Evolutionary conservation across 2,888 invertebrate genomes (phyloP).

Genomic region (Ectemnius continuus): DNA sequence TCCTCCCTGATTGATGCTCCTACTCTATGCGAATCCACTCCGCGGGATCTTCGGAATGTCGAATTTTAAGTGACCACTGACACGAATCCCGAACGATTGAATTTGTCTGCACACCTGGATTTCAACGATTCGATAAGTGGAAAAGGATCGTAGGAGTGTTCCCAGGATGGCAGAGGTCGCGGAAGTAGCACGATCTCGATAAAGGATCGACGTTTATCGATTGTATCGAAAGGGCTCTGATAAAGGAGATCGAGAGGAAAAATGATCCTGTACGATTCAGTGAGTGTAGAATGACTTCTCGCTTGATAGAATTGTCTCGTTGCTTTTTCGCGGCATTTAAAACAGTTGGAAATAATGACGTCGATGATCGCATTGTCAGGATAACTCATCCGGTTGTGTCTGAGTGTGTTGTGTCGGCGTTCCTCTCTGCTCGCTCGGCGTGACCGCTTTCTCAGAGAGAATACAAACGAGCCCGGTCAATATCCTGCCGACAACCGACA

Average conservation of each 20-base stretch:
- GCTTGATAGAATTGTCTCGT: not conserved
- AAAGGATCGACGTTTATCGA: not conserved
- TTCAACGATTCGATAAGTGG: not conserved
- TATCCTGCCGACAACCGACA: constrained; percentile 16
- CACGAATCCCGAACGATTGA: too few species aligned
- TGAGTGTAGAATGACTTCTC: not conserved
- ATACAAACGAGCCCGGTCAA: constrained; percentile 4
- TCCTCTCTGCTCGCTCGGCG: constrained; percentile 6
- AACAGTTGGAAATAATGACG: not conserved
- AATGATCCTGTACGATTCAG: not conserved
- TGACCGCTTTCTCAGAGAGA: constrained; percentile 17
- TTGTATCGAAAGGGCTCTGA: not conserved
- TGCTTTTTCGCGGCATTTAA: not conserved
- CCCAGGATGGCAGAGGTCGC: not conserved
- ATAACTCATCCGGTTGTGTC: constrained; percentile 10
- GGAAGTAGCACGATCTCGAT: constrained; percentile 1
- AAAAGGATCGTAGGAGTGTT: not conserved
- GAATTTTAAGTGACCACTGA: too few species aligned
- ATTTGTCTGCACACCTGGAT: not conserved
- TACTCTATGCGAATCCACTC: not conserved
- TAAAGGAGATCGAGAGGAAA: not conserved
- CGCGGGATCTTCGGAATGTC: too few species aligned
- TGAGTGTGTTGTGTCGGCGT: constrained; percentile 1
- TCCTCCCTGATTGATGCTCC: not conserved
- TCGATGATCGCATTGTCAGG: constrained; percentile 3